These are phyloP conservation scores for Onychostruthus taczanowskii DNA, from an alignment of 2,113 vertebrate genomes.

Conservation along the genomic window DNA sequence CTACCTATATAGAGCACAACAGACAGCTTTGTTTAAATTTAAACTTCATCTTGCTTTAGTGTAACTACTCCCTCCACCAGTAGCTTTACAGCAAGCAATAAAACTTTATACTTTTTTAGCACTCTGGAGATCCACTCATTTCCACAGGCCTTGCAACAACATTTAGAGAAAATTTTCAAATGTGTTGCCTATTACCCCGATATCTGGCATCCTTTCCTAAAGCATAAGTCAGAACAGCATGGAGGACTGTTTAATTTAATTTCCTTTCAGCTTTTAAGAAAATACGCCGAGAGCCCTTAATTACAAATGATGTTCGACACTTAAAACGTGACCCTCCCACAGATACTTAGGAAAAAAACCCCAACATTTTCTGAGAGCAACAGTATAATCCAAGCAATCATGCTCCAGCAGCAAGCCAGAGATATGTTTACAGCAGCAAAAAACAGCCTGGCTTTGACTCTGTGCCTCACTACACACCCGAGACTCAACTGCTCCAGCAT, in stretches of 20 bases:
- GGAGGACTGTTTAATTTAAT: background rate
- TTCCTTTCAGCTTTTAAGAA: background rate
- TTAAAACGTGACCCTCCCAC: background rate
- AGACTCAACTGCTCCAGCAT: background rate
- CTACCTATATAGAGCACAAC: background rate
- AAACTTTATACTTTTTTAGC: background rate
- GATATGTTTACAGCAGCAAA: background rate
- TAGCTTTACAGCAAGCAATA: background rate
- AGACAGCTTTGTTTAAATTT: background rate
- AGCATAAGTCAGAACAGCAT: background rate
- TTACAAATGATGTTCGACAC: fast-evolving
- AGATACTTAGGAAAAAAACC: background rate
- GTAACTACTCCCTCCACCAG: background rate
- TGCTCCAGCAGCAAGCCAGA: background rate
- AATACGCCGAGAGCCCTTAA: background rate
- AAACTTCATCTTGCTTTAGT: background rate
- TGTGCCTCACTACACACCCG: background rate
- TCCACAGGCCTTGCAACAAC: background rate
- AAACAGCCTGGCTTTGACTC: background rate
- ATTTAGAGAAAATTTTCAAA: background rate
- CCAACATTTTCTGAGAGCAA: background rate
- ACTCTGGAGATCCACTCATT: background rate
- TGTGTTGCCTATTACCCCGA: background rate
- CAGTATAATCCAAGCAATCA: background rate
- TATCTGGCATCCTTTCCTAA: background rate